phyloP scores from a whole-genome alignment of 2,113 vertebrate genomes.

The Triplophysa siluroides region DNA sequence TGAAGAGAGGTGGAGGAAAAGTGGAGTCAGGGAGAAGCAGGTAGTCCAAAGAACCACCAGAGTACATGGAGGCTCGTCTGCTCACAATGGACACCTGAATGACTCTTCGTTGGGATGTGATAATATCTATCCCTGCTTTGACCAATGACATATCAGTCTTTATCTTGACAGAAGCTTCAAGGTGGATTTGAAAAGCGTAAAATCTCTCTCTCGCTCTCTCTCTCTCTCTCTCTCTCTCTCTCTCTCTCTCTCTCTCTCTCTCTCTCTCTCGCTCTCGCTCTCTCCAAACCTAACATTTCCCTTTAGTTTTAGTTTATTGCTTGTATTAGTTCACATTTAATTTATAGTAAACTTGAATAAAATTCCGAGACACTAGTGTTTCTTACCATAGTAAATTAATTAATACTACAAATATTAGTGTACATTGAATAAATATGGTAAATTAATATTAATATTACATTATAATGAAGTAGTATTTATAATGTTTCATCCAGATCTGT shows the following conservation, averaged over 20 bases:
- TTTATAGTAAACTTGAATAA: no score
- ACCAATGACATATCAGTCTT: constrained; percentile 34
- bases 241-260: neutral
- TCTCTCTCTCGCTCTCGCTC: neutral
- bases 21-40: constrained; percentile 16
- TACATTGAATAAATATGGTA: no score
- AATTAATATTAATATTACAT: no score
- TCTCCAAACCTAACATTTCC: no score
- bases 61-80: constrained; percentile 22
- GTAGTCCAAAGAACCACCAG: neutral
- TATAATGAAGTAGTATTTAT: no score
- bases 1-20: constrained; percentile 11
- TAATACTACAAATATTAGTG: no score
- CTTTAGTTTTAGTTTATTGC: no score
- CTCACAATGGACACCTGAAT: constrained; percentile 46
- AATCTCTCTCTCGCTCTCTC: neutral
- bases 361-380: no score
- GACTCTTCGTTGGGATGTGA: constrained; percentile 46
- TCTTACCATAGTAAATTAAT: no score
- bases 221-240: neutral
- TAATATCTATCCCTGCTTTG: constrained; percentile 22
- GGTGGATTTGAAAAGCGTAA: constrained; percentile 32
- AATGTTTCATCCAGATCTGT: no score
- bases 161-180: constrained; percentile 32
- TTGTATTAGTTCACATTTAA: no score